Base-by-base conservation (phyloP, 2,888 invertebrate genomes). In the Gerris lacustris region DNA sequence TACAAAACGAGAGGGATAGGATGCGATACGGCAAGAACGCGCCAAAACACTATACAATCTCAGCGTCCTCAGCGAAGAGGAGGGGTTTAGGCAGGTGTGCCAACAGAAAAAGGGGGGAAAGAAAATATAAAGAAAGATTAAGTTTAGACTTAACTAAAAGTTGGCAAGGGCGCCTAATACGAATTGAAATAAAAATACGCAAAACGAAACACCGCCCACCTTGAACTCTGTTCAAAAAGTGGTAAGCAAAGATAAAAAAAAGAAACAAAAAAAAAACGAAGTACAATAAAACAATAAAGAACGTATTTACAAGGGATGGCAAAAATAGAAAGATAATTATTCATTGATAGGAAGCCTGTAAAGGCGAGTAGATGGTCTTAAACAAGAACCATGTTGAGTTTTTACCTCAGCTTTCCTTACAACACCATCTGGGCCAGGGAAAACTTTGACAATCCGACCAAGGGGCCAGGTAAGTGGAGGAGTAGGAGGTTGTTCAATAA, bases 321-420 rank as follows among this genome's bases (percentile, higher is more conserved):
- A 31, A 31, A 31, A 31, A 55, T 11, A 55, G 15, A 55, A 55
- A 11, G 15, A 55, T 9, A 55, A 55, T 55, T 55, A 55, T 55
- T 55, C 9, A 11, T 55, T 9, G 15, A 15, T 55, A 55, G 55
- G 55, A 55, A 55, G 55, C 55, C 55, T 55, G 15, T 55, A 55
- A 11, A 55, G 55, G 55, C 55, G 55, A 55, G 55, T 55, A 55
- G 55, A 55, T 55, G 55, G 55, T 55, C 55, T 55, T 55, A 55
- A 55, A 9, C 9, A 55, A 55, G 55, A 55, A 55, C 55, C 55
- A 55, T 55, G 9, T 15, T 55, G 11, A 5, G 55, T 55, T 55
- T 55, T 9, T 11, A 55, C 55, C 55, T 55, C 55, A 15, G 55
- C 55, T 15, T 55, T 55, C 55, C 55, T 55, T 55, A 55, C 15